phyloP scores from a whole-genome alignment of 1,140 invertebrate genomes.

The Drosophila navojoa region DNA sequence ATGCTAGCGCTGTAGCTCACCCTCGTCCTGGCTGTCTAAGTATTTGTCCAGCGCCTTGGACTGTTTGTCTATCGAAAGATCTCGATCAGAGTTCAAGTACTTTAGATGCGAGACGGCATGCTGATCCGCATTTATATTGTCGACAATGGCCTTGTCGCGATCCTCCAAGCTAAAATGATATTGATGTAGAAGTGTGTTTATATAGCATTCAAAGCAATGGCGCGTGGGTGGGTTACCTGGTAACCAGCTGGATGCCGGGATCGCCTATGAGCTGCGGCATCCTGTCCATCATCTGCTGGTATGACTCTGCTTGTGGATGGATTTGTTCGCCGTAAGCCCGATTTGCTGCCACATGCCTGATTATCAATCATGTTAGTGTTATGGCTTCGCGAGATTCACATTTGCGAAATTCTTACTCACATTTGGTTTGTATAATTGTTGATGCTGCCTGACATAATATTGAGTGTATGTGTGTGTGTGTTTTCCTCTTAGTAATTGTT shows the following conservation, averaged over 20 bases:
- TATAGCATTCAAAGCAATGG: neutral
- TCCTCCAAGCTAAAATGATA: constrained; percentile 37
- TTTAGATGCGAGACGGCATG: constrained; percentile 58
- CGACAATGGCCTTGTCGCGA: constrained; percentile 60
- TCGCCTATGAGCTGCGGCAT: constrained; percentile 24
- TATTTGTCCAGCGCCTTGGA: constrained; percentile 69
- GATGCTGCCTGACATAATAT: constrained; percentile 71
- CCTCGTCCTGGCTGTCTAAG: constrained; percentile 85
- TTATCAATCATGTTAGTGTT: neutral
- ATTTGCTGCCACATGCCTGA: constrained; percentile 64
- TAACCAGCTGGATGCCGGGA: constrained; percentile 34
- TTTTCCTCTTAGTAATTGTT: constrained; percentile 12
- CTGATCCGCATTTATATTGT: constrained; percentile 64
- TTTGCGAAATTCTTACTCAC: constrained; percentile 45
- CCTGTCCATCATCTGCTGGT: constrained; percentile 9
- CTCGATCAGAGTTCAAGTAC: constrained; percentile 71
- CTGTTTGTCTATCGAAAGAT: constrained; percentile 73
- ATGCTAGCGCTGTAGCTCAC: constrained; percentile 59
- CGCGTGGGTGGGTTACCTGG: constrained; percentile 35
- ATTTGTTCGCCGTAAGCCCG: constrained; percentile 35
- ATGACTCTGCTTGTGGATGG: constrained; percentile 20
- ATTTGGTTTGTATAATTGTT: constrained; percentile 76
- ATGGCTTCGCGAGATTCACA: neutral
- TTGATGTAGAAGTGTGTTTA: neutral
- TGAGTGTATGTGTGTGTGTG: constrained; percentile 14